A percentile compares a stretch with the other conserved stretches of the same genome.
phyloP scores from a whole-genome alignment of 2,888 invertebrate species.

The Choristoneura rosaceana region DNA sequence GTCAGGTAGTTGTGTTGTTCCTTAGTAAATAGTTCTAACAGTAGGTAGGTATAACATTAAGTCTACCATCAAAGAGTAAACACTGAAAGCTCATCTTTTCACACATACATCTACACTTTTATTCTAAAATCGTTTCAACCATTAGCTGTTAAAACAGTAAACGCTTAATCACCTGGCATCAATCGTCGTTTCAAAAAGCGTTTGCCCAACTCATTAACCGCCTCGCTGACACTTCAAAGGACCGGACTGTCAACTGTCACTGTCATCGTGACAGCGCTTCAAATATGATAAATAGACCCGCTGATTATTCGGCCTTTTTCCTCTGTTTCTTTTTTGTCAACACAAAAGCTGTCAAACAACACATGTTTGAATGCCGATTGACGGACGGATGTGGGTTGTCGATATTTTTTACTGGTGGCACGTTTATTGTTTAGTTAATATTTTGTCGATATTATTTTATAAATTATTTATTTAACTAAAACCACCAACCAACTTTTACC shows the following conservation, averaged over 20 bases:
- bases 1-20: no score
- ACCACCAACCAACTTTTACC: no score
- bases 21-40: no score
- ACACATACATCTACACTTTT: constrained; percentile 10
- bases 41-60: neutral
- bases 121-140: constrained; percentile 37
- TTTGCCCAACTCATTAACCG: constrained; percentile 67
- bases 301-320: constrained; percentile 64
- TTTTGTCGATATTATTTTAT: neutral
- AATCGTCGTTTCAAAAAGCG: constrained; percentile 44
- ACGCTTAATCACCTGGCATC: constrained; percentile 43
- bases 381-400: constrained; percentile 49
- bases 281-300: constrained; percentile 73
- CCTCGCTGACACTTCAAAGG: constrained; percentile 73
- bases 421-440: neutral
- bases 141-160: constrained; percentile 34
- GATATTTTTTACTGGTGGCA: constrained; percentile 40
- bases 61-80: constrained; percentile 25
- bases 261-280: constrained; percentile 59
- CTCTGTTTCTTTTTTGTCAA: constrained; percentile 56
- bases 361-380: constrained; percentile 50
- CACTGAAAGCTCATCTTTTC: neutral
- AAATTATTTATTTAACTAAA: no score
- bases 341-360: constrained; percentile 65
- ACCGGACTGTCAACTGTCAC: constrained; percentile 53